A percentile compares a stretch with the other conserved stretches of the same genome.
These are phyloP conservation scores for Aix galericulata DNA, from an alignment of 2,113 vertebrate species.

Conservation along the genomic window DNA sequence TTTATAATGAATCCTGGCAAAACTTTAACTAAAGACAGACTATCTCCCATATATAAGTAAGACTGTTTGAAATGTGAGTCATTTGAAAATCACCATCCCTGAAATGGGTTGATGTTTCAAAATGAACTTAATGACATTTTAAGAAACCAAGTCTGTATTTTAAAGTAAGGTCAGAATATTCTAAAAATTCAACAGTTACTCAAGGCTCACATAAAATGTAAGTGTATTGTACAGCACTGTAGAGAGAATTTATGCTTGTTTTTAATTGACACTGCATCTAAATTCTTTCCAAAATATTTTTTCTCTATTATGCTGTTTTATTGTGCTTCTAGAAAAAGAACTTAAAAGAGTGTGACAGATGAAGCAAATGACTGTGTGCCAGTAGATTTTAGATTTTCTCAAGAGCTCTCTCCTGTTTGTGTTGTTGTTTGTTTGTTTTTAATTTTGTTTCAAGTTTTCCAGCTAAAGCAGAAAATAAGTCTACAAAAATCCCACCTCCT, in stretches of 20 bases:
- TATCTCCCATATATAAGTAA: conserved; percentile 28
- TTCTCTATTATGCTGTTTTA: not conserved
- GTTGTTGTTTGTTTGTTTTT: too few species aligned
- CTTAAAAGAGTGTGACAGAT: not conserved
- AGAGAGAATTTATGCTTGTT: not conserved
- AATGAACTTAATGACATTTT: conserved; percentile 28
- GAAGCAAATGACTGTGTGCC: not conserved
- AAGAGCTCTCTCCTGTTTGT: not conserved
- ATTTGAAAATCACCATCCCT: conserved; percentile 31
- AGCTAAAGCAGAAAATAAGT: not conserved
- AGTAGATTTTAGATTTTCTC: not conserved
- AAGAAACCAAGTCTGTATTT: conserved; percentile 6
- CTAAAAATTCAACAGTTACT: not conserved
- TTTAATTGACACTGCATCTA: not conserved
- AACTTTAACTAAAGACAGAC: not conserved
- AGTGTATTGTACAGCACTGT: not conserved
- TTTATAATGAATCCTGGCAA: conserved; percentile 37
- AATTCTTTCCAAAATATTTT: not conserved
- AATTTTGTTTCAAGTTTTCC: not conserved
- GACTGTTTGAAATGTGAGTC: conserved; percentile 39
- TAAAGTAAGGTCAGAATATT: not conserved
- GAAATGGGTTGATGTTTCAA: not conserved
- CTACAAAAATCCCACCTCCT: not conserved
- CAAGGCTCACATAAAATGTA: not conserved
- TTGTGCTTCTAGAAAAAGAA: not conserved